Conservation (phyloP, 2,888 invertebrate species). For the Timema podura region DNA sequence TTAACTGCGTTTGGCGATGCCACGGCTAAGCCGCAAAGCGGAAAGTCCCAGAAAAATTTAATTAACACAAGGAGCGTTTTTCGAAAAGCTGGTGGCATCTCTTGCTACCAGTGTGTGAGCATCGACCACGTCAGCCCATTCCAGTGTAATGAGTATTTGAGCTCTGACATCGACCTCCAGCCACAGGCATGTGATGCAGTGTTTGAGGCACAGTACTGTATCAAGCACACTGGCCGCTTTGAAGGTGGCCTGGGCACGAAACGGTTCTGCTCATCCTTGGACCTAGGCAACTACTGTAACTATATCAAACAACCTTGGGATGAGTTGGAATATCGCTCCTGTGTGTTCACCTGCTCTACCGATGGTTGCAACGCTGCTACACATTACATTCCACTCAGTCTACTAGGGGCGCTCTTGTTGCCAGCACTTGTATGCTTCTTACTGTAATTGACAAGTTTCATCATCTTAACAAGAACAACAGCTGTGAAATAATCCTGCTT, state of each 20-base stretch:
- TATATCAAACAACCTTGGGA: constrained; percentile 85
- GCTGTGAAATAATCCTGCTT: too few relatives aligned
- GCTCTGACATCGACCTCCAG: constrained; percentile 59
- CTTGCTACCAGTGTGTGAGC: constrained; percentile 88
- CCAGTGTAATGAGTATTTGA: constrained; percentile 78
- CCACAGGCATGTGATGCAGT: constrained; percentile 72
- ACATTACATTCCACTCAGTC: too few relatives aligned
- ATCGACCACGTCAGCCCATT: constrained; percentile 71
- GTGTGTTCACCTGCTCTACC: constrained; percentile 77
- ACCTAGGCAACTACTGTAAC: constrained; percentile 86
- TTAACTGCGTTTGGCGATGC: too few relatives aligned
- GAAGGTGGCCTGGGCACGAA: constrained; percentile 85
- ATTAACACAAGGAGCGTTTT: too few relatives aligned
- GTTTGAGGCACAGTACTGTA: constrained; percentile 81
- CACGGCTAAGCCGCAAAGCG: too few relatives aligned
- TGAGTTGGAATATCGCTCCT: constrained; percentile 75
- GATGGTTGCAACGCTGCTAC: constrained; percentile 76
- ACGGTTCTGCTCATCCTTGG: constrained; percentile 79
- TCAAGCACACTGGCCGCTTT: constrained; percentile 88
- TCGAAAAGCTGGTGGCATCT: constrained; percentile 64
- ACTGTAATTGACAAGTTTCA: too few relatives aligned
- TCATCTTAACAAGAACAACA: too few relatives aligned
- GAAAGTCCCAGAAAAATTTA: too few relatives aligned
- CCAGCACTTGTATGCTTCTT: background rate
- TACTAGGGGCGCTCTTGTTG: background rate